Percentiles rank a stretch among this genome's conserved stretches.
These are phyloP conservation scores for Zaprionus ornatus DNA, from an alignment of 1,140 invertebrate species.

Conservation along the genomic window DNA sequence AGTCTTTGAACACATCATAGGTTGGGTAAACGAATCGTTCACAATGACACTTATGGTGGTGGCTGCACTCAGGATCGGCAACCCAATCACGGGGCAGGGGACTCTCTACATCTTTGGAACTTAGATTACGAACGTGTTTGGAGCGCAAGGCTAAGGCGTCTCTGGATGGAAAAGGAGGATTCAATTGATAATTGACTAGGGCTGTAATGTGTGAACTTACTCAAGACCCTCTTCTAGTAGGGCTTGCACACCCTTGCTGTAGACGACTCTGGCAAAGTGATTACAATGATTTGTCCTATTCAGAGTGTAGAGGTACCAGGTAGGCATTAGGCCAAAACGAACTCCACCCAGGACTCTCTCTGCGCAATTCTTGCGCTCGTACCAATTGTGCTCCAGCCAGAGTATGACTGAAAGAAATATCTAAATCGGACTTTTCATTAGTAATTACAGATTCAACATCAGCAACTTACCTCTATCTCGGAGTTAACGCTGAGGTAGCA, in stretches of 20 bases:
- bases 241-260: conserved; percentile 37
- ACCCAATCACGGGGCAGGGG: conserved; percentile 60
- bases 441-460: background rate
- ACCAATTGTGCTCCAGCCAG: conserved; percentile 68
- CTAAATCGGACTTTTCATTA: conserved; percentile 5
- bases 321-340: conserved; percentile 62
- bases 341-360: conserved; percentile 52
- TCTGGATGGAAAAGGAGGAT: background rate
- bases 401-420: conserved; percentile 61
- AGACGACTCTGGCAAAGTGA: conserved; percentile 51
- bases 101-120: background rate
- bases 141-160: conserved; percentile 48
- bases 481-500: conserved; percentile 68
- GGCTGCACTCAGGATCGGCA: conserved; percentile 52
- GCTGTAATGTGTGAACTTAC: conserved; percentile 23
- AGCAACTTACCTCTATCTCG: conserved; percentile 54
- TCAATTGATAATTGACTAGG: background rate
- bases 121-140: background rate
- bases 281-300: conserved; percentile 45
- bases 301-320: conserved; percentile 59
- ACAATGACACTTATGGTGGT: conserved; percentile 66
- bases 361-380: conserved; percentile 42
- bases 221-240: conserved; percentile 49
- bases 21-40: conserved; percentile 58
- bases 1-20: conserved; percentile 62